Evolutionary conservation across 2,797 vertebrate species (phyloP).

Genomic region (Gallinago stenura): DNA sequence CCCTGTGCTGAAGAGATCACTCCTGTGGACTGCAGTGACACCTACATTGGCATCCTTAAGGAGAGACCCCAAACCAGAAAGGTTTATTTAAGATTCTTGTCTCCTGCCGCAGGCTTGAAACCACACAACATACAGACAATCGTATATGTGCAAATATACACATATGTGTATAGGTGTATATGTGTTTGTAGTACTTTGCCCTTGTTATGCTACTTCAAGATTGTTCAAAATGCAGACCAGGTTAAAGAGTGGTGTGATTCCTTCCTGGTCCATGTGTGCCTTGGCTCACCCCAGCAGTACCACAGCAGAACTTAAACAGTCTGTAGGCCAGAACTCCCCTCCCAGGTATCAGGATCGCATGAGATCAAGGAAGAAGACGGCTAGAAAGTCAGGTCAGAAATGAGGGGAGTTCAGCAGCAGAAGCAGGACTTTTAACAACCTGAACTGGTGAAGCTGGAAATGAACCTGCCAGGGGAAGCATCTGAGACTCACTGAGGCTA

Average conservation of each 20-base stretch:
- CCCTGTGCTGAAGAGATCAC: neutral
- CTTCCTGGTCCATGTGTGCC: neutral
- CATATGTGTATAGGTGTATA: no score
- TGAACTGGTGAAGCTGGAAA: neutral
- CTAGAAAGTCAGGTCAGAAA: neutral
- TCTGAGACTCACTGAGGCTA: neutral
- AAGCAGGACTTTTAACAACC: neutral
- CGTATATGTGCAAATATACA: neutral
- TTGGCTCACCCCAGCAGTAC: neutral
- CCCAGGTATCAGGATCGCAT: fast-evolving
- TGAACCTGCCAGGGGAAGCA: neutral
- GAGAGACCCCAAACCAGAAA: neutral
- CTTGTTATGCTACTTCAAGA: neutral
- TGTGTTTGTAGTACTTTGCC: neutral
- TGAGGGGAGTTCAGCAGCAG: neutral
- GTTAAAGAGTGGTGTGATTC: neutral
- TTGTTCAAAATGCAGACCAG: neutral
- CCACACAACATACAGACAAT: neutral
- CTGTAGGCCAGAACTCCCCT: neutral
- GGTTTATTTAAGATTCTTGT: neutral
- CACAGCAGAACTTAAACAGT: neutral
- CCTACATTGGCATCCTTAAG: neutral
- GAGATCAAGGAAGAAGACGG: neutral
- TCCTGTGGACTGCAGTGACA: fast-evolving
- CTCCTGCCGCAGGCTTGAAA: neutral